Conservation (phyloP, 2,888 invertebrate genomes). For the Phyllotreta cruciferae region DNA sequence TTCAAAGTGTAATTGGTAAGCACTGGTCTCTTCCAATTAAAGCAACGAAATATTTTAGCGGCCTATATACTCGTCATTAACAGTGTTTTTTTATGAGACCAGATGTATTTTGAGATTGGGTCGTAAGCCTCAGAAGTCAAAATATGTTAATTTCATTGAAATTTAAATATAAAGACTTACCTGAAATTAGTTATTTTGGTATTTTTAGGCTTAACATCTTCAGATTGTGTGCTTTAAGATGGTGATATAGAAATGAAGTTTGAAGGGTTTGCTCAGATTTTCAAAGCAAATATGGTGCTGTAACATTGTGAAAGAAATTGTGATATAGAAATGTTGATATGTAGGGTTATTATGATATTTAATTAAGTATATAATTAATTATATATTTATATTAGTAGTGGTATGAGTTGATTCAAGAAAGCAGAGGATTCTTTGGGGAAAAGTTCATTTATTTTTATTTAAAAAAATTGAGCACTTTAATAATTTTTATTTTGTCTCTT, state of each 20-base stretch:
- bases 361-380: constrained; percentile 23
- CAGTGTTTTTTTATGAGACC: constrained; percentile 29
- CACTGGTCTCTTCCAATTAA: constrained; percentile 26
- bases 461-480: not conserved
- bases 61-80: constrained; percentile 28
- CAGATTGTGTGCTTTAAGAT: constrained; percentile 29
- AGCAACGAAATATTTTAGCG: constrained; percentile 30
- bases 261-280: constrained; percentile 46
- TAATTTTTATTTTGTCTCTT: not conserved
- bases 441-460: not conserved
- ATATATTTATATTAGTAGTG: constrained; percentile 30
- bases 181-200: not conserved
- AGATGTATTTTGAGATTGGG: constrained; percentile 26
- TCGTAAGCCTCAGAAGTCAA: not conserved
- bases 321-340: constrained; percentile 55
- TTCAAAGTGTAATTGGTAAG: constrained; percentile 21
- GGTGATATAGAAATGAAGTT: constrained; percentile 33
- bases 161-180: too few relatives aligned
- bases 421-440: constrained; percentile 6
- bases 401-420: constrained; percentile 26
- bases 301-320: constrained; percentile 53
- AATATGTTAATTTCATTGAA: too few relatives aligned
- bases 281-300: constrained; percentile 52
- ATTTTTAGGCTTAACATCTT: constrained; percentile 8
- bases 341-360: constrained; percentile 37